A percentile compares a stretch with the other conserved stretches of the same genome.
Conservation (phyloP, 2,113 vertebrate species). For the Clarias magur region DNA sequence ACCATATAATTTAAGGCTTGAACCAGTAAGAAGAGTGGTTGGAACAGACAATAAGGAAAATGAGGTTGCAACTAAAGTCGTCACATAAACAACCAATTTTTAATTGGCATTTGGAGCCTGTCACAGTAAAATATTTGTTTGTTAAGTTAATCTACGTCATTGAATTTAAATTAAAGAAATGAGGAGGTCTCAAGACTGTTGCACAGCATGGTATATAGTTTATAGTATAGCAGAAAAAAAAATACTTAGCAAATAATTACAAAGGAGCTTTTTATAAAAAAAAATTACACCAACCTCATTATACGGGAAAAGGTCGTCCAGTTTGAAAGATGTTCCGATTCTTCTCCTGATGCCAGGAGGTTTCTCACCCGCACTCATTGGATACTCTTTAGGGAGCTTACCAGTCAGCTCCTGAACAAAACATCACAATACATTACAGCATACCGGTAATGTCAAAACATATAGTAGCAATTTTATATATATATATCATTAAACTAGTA, state of each 20-base stretch:
- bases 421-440: not conserved
- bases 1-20: too few relatives aligned
- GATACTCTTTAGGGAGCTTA: conserved; percentile 92
- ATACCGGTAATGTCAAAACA: not conserved
- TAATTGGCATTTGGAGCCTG: too few relatives aligned
- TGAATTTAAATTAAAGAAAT: too few relatives aligned
- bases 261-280: not conserved
- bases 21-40: too few relatives aligned
- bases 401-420: conserved; percentile 87
- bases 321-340: conserved; percentile 87
- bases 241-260: not conserved
- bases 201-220: too few relatives aligned
- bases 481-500: not conserved
- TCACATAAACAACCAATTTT: too few relatives aligned
- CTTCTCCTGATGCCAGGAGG: conserved; percentile 86
- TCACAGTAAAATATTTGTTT: too few relatives aligned
- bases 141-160: too few relatives aligned
- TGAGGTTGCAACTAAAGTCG: too few relatives aligned
- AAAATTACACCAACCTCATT: conserved; percentile 80
- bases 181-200: too few relatives aligned
- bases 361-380: conserved; percentile 83
- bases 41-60: too few relatives aligned
- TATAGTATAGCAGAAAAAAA: not conserved
- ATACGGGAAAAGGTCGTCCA: conserved; percentile 87
- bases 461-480: not conserved